Base-by-base conservation (phyloP, 2,113 vertebrate genomes). In the Otocyon megalotis region DNA sequence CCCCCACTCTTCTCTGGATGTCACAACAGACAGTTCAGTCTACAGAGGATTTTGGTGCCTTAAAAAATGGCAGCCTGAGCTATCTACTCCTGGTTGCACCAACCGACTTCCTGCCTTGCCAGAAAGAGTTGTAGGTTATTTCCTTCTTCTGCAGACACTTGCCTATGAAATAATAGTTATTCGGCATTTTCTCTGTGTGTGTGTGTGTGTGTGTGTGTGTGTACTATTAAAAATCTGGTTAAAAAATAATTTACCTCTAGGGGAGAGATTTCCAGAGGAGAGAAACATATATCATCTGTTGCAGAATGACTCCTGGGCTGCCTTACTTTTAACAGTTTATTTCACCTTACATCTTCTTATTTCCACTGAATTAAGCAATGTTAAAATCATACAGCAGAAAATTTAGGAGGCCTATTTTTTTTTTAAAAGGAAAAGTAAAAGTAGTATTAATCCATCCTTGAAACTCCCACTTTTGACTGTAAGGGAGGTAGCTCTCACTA, bases 291-390 rank as follows among this genome's bases (percentile, higher is more conserved):
- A n/a, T 82, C 71, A 28, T 28, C 19, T 69, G 5, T 63, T 48
- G 28, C 35, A 74, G n/a, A 92, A 81, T 50, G 88, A 88, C 43
- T 69, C 16, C 32, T 65, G 62, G 60, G 2, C 4, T 54, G 54
- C 15, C 13, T 86, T 93, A 62, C 10, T 72, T 90, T 54, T 71
- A 85, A 63, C 6, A 90, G 26, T 8, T 82, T 63, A 85, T 62
- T 97, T 77, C 60, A 37, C 37, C 48, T 65, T 56, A 24, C 7
- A 32, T 26, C 11, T 62, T n/a, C 20, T 72, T 79, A 79, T 72
- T 92, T 58, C 62, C 53, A 56, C 30, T 63, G 30, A 84, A 88
- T 90, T 90, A 96, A 94, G 43, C 62, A 90, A 79, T 74, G 28
- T 79, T 94, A 63, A 88, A 88, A 88, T 81, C 17, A 43, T 1